These are phyloP conservation scores for Podargus strigoides DNA, from an alignment of 2,797 vertebrate genomes.

Conservation along the genomic window DNA sequence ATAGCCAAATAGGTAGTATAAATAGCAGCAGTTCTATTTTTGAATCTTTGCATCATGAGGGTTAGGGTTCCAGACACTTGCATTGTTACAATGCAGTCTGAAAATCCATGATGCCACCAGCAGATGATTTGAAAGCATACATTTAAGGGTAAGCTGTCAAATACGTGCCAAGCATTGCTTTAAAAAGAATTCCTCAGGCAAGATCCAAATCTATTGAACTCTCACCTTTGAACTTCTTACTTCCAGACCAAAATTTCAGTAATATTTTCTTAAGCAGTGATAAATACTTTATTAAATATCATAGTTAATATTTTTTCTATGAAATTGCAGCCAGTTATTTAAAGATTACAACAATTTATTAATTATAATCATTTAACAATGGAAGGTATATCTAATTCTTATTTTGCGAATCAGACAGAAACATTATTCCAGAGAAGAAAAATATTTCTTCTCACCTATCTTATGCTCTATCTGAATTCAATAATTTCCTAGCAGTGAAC, in stretches of 20 bases:
- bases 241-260: background rate
- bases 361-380: background rate
- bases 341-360: background rate
- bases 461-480: constrained; percentile 5
- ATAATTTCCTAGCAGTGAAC: background rate
- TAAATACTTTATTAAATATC: background rate
- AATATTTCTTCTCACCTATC: background rate
- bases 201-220: background rate
- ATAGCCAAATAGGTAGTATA: constrained; percentile 14
- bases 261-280: background rate
- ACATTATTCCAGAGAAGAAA: background rate
- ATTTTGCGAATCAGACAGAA: background rate
- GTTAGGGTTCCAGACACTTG: background rate
- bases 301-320: background rate
- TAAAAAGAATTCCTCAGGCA: background rate
- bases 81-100: background rate
- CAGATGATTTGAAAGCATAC: background rate
- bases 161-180: background rate
- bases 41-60: background rate
- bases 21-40: constrained; percentile 14
- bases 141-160: background rate
- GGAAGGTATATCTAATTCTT: background rate
- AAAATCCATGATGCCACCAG: background rate
- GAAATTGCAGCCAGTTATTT: background rate
- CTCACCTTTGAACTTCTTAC: background rate